These are phyloP conservation scores for Coelinius sp. DNA, from an alignment of 2,888 invertebrate genomes.

Conservation along the genomic window DNA sequence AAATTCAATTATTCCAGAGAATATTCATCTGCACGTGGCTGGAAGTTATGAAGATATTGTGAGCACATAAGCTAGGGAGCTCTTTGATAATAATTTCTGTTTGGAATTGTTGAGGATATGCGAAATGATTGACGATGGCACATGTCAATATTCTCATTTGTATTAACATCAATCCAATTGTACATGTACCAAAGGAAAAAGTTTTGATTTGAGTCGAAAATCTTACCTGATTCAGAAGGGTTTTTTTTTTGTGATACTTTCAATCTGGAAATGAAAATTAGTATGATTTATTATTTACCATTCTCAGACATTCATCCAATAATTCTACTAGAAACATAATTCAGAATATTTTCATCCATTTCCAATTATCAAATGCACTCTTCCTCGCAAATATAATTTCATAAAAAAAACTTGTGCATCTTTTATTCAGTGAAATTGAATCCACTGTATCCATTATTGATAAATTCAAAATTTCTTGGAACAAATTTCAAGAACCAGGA, in stretches of 20 bases:
- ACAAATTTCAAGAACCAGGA: constrained; percentile 6
- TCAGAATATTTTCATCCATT: not conserved
- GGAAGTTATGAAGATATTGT: not conserved
- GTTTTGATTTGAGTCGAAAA: too few species aligned
- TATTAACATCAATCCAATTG: too few species aligned
- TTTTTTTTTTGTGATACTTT: too few species aligned
- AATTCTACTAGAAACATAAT: too few species aligned
- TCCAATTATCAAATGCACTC: not conserved
- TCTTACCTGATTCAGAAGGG: too few species aligned
- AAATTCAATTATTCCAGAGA: not conserved
- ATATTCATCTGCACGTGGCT: not conserved
- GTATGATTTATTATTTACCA: too few species aligned
- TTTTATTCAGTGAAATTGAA: not conserved
- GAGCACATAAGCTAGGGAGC: not conserved
- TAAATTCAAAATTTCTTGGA: not conserved
- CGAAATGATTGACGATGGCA: too few species aligned
- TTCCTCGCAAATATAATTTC: not conserved
- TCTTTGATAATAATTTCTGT: not conserved
- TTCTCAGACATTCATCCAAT: too few species aligned
- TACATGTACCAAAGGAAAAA: too few species aligned
- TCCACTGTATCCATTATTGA: constrained; percentile 1
- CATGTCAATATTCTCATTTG: too few species aligned
- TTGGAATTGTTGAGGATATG: too few species aligned
- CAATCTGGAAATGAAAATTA: too few species aligned
- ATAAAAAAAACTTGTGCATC: not conserved